Evolutionary conservation across 2,113 vertebrate species (phyloP), one percentile per base, ranked within the genome.

Genomic region (Callopanchax toddi): DNA sequence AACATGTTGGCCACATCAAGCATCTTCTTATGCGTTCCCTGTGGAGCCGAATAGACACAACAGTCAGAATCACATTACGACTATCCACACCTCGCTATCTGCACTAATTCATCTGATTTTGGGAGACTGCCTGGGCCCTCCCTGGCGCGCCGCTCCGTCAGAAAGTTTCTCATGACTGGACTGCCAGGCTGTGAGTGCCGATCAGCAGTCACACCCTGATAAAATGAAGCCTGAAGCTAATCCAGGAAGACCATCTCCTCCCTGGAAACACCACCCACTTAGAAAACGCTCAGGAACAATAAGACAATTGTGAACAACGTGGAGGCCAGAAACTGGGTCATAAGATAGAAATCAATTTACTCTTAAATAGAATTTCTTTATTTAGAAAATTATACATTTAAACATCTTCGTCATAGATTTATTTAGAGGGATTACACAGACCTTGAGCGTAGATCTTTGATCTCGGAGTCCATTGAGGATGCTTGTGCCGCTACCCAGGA

Each of bases 1-100:
- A 99, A 66, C 94, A 95, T 97, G 89, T 97, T 99, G 58, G 95
- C 97, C 44, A 99, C 94, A 23, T 99, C 97, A 80, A 99, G 91
- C 85, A 99, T 96, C 93, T 98, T 99, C 89, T 97, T 99, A 48
- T 99, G 97, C 46, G 96, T 95, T 9, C 95, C 96, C 96, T 99
- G 82, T 42, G 9, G 51, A 36, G 67, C 16, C 11, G 4, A 36
- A 34, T 32, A 26, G 13, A 11, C 29, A 49, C 22, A 61, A 37
- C 18, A 63, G 5, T 76, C 44, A 60, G 37, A 21, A 9, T 9
- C 60, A 39, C 9, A 26, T 10, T 71, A 52, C n/a, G 57, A 13
- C 9, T 26, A 46, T 17, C 37, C 22, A 25, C 26, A 46, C n/a
- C 7, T 44, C 56, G 78, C 79, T 51, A 67, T 62, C 48, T 11